Percentiles rank a stretch among this genome's conserved stretches.
phyloP scores from a whole-genome alignment of 2,888 invertebrate species.

The Danaus chrysippus region DNA sequence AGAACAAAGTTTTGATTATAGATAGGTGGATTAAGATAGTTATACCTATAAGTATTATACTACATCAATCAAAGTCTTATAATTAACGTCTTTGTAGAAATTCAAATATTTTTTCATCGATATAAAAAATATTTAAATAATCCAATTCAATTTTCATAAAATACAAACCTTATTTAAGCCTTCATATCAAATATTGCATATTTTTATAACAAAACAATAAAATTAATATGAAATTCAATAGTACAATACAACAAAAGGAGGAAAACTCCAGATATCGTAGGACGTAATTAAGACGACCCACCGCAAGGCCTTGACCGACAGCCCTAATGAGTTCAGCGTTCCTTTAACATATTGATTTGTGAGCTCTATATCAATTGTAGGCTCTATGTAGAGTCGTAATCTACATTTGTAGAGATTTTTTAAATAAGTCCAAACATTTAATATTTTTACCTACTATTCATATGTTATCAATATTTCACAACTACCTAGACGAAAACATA shows the following conservation, averaged over 20 bases:
- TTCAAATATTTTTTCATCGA: no score
- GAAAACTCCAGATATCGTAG: constrained; percentile 63
- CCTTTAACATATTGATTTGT: constrained; percentile 32
- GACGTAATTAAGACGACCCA: constrained; percentile 77
- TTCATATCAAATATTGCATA: no score
- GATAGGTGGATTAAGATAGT: background rate
- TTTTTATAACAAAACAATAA: no score
- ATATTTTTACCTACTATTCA: no score
- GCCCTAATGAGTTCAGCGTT: constrained; percentile 69
- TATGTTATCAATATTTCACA: no score
- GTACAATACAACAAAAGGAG: constrained; percentile 36
- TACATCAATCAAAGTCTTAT: background rate
- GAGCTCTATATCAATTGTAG: background rate
- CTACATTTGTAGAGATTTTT: no score
- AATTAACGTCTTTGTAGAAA: background rate
- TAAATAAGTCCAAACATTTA: no score
- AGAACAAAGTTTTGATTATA: background rate
- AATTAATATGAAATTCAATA: no score
- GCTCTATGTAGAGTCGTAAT: no score
- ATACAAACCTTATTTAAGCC: no score
- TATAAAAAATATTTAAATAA: no score
- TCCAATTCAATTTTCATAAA: no score
- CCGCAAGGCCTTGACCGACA: constrained; percentile 77
- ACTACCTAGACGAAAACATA: background rate
- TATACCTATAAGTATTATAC: background rate